Evolutionary conservation across 1,140 invertebrate genomes (phyloP).

Genomic region (Drosophila elegans): DNA sequence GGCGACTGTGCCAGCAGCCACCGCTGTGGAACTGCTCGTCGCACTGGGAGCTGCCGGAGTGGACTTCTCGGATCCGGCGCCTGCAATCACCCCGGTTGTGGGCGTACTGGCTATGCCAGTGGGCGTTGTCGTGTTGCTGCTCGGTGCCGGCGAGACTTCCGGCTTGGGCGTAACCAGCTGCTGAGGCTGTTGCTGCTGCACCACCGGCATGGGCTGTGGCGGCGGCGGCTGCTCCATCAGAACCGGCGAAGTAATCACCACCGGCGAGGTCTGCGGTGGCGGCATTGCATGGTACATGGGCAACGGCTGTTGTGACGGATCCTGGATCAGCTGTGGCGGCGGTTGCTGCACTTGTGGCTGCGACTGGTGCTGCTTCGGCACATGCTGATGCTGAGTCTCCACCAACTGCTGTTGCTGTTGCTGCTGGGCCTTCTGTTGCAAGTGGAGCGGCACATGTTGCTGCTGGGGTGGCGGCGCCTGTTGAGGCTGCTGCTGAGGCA

Average conservation of each 20-base stretch:
- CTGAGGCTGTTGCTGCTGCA: slow-evolving; percentile 39
- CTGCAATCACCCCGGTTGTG: slow-evolving; percentile 38
- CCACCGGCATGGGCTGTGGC: slow-evolving; percentile 65
- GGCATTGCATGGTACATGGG: slow-evolving; percentile 64
- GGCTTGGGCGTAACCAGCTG: slow-evolving; percentile 62
- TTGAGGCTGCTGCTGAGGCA: slow-evolving; percentile 72
- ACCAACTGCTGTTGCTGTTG: slow-evolving; percentile 56
- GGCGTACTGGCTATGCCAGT: slow-evolving; percentile 69
- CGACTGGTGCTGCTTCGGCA: slow-evolving; percentile 79
- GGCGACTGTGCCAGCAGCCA: slow-evolving; percentile 56
- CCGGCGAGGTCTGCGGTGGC: slow-evolving; percentile 77
- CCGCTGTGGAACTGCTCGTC: slow-evolving; percentile 19
- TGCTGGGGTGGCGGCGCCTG: slow-evolving; percentile 75
- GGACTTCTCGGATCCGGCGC: slow-evolving; percentile 49
- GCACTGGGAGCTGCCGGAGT: slow-evolving; percentile 57
- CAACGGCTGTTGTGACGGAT: slow-evolving; percentile 51
- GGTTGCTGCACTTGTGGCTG: slow-evolving; percentile 60
- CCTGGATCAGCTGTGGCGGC: slow-evolving; percentile 45
- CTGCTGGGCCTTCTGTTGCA: slow-evolving; percentile 84
- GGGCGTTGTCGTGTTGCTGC: slow-evolving; percentile 64
- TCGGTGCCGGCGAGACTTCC: slow-evolving; percentile 56
- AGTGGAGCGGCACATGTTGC: slow-evolving; percentile 58
- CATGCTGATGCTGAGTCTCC: slow-evolving; percentile 71
- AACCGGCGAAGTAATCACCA: slow-evolving; percentile 57
- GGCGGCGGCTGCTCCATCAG: slow-evolving; percentile 62